Percentiles rank a stretch among this genome's conserved stretches.
Conservation (phyloP, 2,797 vertebrate species). For the Pseudopleuronectes americanus region DNA sequence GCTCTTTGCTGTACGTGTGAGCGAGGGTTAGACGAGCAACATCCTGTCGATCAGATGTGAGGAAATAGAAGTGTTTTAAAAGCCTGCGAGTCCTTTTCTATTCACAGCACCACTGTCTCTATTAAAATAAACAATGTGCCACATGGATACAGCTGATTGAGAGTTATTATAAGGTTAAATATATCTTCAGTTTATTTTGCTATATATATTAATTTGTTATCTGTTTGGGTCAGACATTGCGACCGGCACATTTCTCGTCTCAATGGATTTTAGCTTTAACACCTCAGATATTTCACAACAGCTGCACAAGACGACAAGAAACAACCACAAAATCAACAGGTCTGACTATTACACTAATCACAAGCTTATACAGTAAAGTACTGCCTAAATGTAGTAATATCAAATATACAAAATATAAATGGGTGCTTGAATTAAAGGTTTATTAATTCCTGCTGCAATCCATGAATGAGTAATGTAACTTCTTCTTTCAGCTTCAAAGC, state of each 20-base stretch:
- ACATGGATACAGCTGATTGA: neutral
- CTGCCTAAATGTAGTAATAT: neutral
- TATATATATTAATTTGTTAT: neutral
- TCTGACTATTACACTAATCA: neutral
- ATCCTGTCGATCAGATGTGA: constrained; percentile 18
- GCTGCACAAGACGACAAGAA: neutral
- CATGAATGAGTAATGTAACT: too few species aligned
- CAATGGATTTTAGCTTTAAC: neutral
- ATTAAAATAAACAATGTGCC: neutral
- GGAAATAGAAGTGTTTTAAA: neutral
- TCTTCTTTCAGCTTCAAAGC: too few species aligned
- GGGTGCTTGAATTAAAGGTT: neutral
- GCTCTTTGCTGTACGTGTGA: constrained; percentile 9
- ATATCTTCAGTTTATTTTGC: too few species aligned
- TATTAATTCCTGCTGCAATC: neutral
- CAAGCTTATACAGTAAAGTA: neutral
- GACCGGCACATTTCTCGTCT: neutral
- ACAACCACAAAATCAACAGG: neutral
- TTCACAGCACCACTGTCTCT: neutral
- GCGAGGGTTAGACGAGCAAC: neutral
- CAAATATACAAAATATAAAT: neutral
- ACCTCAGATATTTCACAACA: neutral
- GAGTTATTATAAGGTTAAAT: neutral
- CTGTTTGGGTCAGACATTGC: too few species aligned
- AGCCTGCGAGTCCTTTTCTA: neutral